Conservation (phyloP, 2,797 vertebrate species). For the Silurus aristotelis region DNA sequence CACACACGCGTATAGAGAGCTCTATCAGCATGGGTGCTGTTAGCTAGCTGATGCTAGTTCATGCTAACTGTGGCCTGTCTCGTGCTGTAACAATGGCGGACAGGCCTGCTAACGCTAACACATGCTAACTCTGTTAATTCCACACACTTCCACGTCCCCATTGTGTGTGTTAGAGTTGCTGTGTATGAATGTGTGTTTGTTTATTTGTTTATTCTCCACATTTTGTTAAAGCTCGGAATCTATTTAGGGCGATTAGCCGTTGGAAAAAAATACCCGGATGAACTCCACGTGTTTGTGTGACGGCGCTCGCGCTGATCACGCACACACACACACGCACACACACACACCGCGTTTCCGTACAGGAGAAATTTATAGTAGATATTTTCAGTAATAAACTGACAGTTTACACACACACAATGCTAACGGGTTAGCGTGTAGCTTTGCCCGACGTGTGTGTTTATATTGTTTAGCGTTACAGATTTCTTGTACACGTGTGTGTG, state of each 20-base stretch:
- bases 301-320: too few relatives aligned
- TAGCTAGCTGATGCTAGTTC: not conserved
- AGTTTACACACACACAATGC: not conserved
- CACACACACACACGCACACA: too few relatives aligned
- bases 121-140: not conserved
- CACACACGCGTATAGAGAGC: not conserved
- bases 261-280: constrained; percentile 12
- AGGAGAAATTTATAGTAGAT: too few relatives aligned
- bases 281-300: constrained; percentile 32
- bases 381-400: not conserved
- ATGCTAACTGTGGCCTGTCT: constrained; percentile 32
- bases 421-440: not conserved
- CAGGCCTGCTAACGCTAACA: constrained; percentile 12
- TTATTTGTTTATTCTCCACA: not conserved
- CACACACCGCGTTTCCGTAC: too few relatives aligned
- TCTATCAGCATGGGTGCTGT: not conserved
- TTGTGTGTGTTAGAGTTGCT: not conserved
- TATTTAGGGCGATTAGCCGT: not conserved
- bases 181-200: too few relatives aligned
- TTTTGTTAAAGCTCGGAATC: not conserved
- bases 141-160: not conserved
- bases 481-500: not conserved
- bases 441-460: not conserved
- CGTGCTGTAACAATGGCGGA: constrained; percentile 24
- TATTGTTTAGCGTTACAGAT: not conserved